phyloP scores from a whole-genome alignment of 1,140 invertebrate genomes.

The Cherax quadricarinatus region DNA sequence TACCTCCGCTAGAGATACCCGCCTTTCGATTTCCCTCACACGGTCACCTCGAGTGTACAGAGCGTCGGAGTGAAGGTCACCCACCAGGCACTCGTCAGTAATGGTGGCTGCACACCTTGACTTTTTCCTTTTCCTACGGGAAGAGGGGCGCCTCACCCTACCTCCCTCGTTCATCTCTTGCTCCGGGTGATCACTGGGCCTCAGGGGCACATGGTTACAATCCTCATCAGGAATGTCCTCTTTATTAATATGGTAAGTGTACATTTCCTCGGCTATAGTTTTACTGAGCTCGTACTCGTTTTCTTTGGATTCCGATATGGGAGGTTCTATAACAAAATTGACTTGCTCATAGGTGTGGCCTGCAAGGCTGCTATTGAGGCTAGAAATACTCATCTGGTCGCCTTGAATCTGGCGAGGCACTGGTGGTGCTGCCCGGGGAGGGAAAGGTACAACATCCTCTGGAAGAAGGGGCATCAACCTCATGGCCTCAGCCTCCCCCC shows the following conservation, averaged over 20 bases:
- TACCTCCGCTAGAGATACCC: neutral
- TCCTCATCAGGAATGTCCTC: constrained; percentile 7
- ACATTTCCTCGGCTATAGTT: neutral
- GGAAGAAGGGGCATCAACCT: constrained; percentile 20
- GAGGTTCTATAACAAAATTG: constrained; percentile 58
- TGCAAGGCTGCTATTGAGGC: constrained; percentile 61
- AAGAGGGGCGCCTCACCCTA: constrained; percentile 20
- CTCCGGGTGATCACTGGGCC: neutral
- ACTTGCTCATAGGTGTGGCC: constrained; percentile 67
- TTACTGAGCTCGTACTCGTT: constrained; percentile 57
- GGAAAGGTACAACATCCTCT: constrained; percentile 48
- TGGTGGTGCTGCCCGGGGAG: constrained; percentile 56
- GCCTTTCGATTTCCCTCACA: neutral
- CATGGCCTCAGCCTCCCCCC: constrained; percentile 32
- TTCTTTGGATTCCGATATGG: constrained; percentile 54
- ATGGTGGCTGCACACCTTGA: constrained; percentile 61
- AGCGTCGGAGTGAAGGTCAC: neutral
- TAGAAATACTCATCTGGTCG: constrained; percentile 59
- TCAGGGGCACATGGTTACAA: neutral
- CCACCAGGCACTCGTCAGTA: constrained; percentile 46
- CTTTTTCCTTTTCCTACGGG: constrained; percentile 58
- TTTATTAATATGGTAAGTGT: constrained; percentile 8
- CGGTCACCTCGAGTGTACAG: neutral
- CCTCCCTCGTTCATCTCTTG: constrained; percentile 6
- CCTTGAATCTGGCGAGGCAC: constrained; percentile 55